These are phyloP conservation scores for Centropus bengalensis DNA, from an alignment of 2,113 vertebrate genomes.

Conservation along the genomic window DNA sequence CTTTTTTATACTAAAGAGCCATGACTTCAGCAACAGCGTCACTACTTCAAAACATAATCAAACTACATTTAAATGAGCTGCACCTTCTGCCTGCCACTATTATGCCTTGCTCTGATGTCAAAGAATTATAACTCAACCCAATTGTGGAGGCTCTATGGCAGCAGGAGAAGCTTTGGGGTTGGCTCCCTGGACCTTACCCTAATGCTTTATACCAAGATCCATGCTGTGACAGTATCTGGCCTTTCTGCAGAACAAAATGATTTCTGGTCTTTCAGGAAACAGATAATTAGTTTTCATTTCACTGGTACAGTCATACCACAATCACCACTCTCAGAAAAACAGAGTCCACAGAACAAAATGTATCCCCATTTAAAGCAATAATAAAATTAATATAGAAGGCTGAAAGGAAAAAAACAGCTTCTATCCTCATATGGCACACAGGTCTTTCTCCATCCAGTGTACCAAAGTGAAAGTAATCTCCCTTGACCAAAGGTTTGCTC, in stretches of 20 bases:
- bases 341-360: neutral
- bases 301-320: neutral
- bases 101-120: neutral
- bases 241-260: neutral
- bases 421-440: neutral
- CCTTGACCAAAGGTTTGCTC: neutral
- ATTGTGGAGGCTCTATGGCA: neutral
- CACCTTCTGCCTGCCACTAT: neutral
- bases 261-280: neutral
- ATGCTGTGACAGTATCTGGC: neutral
- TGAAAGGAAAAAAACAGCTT: neutral
- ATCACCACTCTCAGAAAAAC: neutral
- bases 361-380: neutral
- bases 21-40: neutral
- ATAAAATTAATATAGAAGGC: neutral
- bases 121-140: neutral
- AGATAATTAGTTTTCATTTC: neutral
- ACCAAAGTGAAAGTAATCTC: neutral
- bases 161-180: neutral
- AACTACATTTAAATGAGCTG: neutral
- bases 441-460: neutral
- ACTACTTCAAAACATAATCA: neutral
- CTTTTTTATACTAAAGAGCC: neutral
- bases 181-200: neutral
- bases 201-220: neutral